These are phyloP conservation scores for Channallabes apus DNA, from an alignment of 2,797 vertebrate species.

Conservation along the genomic window DNA sequence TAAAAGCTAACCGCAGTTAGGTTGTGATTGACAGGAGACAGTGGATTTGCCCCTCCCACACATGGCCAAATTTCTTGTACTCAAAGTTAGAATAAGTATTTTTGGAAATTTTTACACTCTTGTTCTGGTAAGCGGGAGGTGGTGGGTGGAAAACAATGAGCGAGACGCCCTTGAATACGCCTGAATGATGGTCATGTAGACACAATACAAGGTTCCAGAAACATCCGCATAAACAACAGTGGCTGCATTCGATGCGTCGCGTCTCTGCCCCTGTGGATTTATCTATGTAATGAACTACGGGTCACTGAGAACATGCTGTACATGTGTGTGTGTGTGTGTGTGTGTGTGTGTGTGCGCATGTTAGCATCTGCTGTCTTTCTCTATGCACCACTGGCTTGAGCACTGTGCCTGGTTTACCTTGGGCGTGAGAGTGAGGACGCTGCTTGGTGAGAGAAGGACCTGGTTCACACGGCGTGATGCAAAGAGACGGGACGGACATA, in stretches of 20 bases:
- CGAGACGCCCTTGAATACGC: too few species aligned
- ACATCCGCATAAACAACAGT: not conserved
- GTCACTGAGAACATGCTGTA: not conserved
- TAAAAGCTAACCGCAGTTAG: not conserved
- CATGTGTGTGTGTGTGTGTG: not conserved
- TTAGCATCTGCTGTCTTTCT: not conserved
- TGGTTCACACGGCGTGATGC: constrained; percentile 58
- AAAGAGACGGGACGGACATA: constrained; percentile 40
- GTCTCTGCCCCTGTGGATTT: too few species aligned
- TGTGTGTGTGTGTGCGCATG: not conserved
- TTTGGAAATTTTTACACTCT: not conserved
- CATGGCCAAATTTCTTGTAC: not conserved
- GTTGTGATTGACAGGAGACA: not conserved
- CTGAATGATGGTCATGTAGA: not conserved
- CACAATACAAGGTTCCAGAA: not conserved
- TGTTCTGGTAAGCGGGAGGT: not conserved
- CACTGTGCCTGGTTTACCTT: constrained; percentile 15
- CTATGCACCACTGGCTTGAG: not conserved
- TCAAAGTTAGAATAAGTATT: not conserved
- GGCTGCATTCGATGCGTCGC: not conserved
- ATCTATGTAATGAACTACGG: too few species aligned
- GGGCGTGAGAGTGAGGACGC: constrained; percentile 8
- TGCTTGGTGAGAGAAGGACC: constrained; percentile 15
- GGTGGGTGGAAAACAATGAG: not conserved
- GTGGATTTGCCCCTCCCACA: not conserved